Percentiles rank a stretch among this genome's conserved stretches.
Conservation (phyloP, 2,113 vertebrate genomes). For the Phrynosoma platyrhinos region DNA sequence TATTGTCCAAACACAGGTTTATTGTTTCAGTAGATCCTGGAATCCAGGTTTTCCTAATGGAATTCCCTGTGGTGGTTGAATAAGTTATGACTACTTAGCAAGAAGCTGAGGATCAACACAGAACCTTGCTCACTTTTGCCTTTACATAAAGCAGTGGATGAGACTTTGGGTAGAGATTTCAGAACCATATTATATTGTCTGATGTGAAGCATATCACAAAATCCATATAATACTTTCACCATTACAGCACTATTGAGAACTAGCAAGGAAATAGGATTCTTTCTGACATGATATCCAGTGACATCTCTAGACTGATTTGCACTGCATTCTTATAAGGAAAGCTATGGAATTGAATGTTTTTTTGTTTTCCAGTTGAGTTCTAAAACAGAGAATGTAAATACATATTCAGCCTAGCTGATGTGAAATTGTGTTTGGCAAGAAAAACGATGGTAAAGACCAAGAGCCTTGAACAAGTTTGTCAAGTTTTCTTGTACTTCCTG, state of each 20-base stretch:
- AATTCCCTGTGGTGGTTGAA: background rate
- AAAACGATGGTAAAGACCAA: constrained; percentile 64
- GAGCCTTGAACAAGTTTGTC: constrained; percentile 60
- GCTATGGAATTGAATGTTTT: constrained; percentile 67
- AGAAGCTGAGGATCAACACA: background rate
- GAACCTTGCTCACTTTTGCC: background rate
- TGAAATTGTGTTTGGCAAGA: constrained; percentile 53
- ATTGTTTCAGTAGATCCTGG: background rate
- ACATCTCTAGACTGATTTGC: background rate
- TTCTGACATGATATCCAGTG: background rate
- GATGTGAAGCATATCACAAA: background rate
- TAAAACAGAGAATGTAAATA: constrained; percentile 56
- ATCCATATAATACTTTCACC: background rate
- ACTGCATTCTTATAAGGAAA: constrained; percentile 51
- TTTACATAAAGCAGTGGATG: background rate
- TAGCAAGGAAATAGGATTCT: background rate
- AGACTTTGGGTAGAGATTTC: background rate
- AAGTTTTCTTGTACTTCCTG: constrained; percentile 62
- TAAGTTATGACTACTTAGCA: background rate
- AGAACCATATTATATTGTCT: background rate
- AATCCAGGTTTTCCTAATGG: background rate
- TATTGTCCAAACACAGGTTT: background rate
- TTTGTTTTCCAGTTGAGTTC: constrained; percentile 59
- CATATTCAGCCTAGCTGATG: constrained; percentile 49
- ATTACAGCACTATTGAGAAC: background rate